phyloP scores from a whole-genome alignment of 1,140 invertebrate species.

The Nasonia vitripennis region DNA sequence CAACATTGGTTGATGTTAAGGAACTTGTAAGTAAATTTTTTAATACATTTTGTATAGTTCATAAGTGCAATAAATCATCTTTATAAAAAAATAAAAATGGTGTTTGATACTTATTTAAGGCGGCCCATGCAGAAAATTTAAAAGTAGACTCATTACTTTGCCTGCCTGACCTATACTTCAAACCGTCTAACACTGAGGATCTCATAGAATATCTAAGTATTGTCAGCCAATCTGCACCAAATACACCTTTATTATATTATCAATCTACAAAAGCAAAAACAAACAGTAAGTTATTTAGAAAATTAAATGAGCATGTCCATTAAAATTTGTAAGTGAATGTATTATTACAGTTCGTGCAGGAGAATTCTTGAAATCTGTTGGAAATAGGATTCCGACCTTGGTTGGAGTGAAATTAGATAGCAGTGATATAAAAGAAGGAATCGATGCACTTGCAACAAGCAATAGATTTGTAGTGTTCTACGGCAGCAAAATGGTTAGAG shows the following conservation, averaged over 20 bases:
- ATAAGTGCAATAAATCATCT: constrained; percentile 82
- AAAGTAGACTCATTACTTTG: constrained; percentile 84
- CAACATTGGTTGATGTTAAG: constrained; percentile 81
- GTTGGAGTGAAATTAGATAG: constrained; percentile 85
- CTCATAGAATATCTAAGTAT: constrained; percentile 82
- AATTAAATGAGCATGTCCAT: background rate
- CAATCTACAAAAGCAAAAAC: constrained; percentile 76
- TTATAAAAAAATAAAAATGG: constrained; percentile 67
- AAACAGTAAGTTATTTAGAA: background rate
- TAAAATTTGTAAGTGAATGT: background rate
- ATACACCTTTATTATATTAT: constrained; percentile 88
- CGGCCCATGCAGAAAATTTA: constrained; percentile 81
- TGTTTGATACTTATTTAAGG: constrained; percentile 76
- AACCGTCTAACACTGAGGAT: constrained; percentile 79
- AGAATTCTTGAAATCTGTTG: constrained; percentile 79
- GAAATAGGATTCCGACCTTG: constrained; percentile 81
- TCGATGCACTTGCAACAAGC: constrained; percentile 75
- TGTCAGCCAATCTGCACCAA: constrained; percentile 82
- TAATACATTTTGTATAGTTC: constrained; percentile 84
- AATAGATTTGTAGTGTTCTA: constrained; percentile 79
- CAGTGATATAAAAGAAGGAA: constrained; percentile 79
- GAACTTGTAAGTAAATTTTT: constrained; percentile 78
- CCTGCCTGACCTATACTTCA: constrained; percentile 86
- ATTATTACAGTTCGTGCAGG: constrained; percentile 50
- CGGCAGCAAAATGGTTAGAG: constrained; percentile 60